These are phyloP conservation scores for Epinephelus fuscoguttatus DNA, from an alignment of 2,113 vertebrate species.

Conservation along the genomic window DNA sequence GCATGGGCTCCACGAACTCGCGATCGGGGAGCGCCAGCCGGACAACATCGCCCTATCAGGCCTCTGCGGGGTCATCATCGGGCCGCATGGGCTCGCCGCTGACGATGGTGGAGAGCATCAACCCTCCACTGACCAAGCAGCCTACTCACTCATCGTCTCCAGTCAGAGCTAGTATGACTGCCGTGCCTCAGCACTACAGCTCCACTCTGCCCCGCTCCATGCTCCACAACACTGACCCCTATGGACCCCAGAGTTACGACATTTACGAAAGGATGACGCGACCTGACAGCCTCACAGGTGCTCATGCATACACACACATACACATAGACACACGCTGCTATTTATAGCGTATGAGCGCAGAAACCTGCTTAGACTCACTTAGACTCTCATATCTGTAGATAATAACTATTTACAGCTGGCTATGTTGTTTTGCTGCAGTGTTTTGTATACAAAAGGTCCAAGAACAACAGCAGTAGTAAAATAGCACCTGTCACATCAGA, in stretches of 20 bases:
- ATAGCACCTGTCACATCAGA: background rate
- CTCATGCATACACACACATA: background rate
- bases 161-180: constrained; percentile 90
- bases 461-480: background rate
- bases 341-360: constrained; percentile 6
- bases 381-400: constrained; percentile 66
- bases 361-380: constrained; percentile 68
- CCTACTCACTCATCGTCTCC: constrained; percentile 85
- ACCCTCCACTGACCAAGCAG: constrained; percentile 88
- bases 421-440: background rate
- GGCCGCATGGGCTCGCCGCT: constrained; percentile 90
- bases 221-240: constrained; percentile 88
- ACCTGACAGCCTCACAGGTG: constrained; percentile 94
- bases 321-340: constrained; percentile 5
- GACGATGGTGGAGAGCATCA: constrained; percentile 84
- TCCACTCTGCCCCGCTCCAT: constrained; percentile 89
- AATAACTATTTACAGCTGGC: background rate
- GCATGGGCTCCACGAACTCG: constrained; percentile 87
- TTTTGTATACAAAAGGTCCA: background rate
- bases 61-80: constrained; percentile 64
- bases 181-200: constrained; percentile 93
- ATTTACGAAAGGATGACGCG: constrained; percentile 95
- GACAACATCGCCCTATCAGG: constrained; percentile 86
- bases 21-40: constrained; percentile 82
- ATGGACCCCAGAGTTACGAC: constrained; percentile 90